Conservation (phyloP, 1,140 invertebrate species). For the Rhagoletis pomonella region DNA sequence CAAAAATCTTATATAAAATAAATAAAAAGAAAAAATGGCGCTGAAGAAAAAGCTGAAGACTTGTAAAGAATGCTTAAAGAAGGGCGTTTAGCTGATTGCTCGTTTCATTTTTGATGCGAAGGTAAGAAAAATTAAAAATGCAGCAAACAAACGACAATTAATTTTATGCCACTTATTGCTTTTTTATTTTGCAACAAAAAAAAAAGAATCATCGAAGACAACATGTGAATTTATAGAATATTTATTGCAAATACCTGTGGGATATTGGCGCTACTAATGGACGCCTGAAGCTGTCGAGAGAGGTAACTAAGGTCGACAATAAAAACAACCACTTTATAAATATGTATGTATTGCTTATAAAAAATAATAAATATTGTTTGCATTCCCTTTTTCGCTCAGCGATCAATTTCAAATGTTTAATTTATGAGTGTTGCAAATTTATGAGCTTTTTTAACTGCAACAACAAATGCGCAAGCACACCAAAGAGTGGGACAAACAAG, state of each 20-base stretch:
- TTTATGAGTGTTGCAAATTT: conserved; percentile 53
- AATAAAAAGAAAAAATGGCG: not conserved
- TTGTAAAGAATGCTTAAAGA: not conserved
- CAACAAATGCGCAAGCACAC: not conserved
- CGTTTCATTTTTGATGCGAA: not conserved
- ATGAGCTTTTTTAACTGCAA: conserved; percentile 33
- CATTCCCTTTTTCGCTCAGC: not conserved
- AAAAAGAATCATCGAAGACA: not conserved
- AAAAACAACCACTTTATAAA: not conserved
- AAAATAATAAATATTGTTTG: conserved; percentile 37
- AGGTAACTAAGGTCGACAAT: not conserved
- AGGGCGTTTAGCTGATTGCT: not conserved
- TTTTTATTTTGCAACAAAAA: not conserved
- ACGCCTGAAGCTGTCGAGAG: not conserved
- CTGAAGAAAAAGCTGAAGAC: not conserved
- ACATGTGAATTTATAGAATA: conserved; percentile 41
- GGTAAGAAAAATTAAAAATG: conserved; percentile 23
- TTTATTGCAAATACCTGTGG: conserved; percentile 31
- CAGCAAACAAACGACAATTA: not conserved
- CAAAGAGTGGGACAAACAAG: not conserved
- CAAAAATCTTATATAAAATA: not conserved
- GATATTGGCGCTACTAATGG: conserved; percentile 1
- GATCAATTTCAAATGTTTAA: conserved; percentile 55
- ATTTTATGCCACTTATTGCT: not conserved
- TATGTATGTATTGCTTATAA: not conserved